Base-by-base conservation (phyloP, 2,888 invertebrate genomes). In the Drosophila helvetica region DNA sequence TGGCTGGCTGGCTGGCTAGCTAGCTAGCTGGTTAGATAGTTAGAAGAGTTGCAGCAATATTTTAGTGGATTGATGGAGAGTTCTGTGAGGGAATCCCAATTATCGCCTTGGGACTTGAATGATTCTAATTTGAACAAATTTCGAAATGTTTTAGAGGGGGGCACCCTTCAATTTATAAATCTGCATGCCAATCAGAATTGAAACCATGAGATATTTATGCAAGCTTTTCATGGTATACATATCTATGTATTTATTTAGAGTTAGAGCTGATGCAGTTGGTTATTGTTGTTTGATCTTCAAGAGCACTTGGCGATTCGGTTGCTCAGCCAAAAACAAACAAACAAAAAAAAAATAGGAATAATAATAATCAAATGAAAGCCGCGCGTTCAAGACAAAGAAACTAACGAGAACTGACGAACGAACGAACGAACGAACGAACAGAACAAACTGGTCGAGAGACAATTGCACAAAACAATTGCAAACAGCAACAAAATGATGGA, bases 401-500 rank as follows among this genome's bases (percentile, higher is more conserved):
- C 70, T 63, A 73, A 71, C 73, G 43, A 71, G 43, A 71, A 73
- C 65, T 67, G 68, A 77, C 25, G 25, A 25, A 25, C 19, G 1
- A 5, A 22, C 22, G 22, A 72, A 71, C 69, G 55, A 63, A 71
- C 73, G 43, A 71, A 71, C 65, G 68, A 57, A 77, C 53, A 45
- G 33, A 72, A 59, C 64, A 66, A 75, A 64, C 53, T 68, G 68
- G 18, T 73, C 60, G 56, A 69, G 56, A 69, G 83, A 83, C 77
- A 69, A 67, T 80, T 30, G 30, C 30, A 30, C 30, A 30, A 30
- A 75, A 77, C 77, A 75, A 66, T 57, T 57, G 86, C 80, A 62
- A 72, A 79, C 67, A 74, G 67, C 67, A 77, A 79, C 61, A 72
- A 66, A 60, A 71, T 71, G 71, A 69, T 72, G 54, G 48, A 71